Evolutionary conservation across 2,797 vertebrate species (phyloP), one percentile per base, ranked within the genome.

Genomic region (Taeniopygia guttata): DNA sequence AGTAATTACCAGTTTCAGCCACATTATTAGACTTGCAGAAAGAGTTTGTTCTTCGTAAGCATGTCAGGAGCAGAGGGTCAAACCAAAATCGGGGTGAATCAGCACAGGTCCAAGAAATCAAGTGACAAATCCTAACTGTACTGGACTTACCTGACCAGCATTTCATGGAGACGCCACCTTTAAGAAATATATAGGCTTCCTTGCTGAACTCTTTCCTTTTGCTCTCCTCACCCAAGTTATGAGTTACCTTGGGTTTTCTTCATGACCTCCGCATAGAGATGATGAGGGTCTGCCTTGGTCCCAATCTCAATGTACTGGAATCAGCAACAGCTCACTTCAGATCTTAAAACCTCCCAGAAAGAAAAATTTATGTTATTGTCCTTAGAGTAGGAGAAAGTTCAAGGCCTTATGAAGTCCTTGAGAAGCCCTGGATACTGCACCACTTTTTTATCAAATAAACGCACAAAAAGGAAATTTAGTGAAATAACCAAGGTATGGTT

Each of bases 11-110:
- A 96, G 86, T 95, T 94, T 95, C 96, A 96, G 95, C 68, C 94
- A 97, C 95, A 91, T 92, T 95, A 96, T 97, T 96, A 95, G 81
- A 96, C 67, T 94, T 94, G 91, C 85, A 95, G 96, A 97, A 89
- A 87, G 29, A 94, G 66, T 93, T 93, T 95, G 87, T 74, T 95
- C 82, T 94, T 91, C 42, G 40, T 52, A 75, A 83, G 72, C 40
- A 27, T 55, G 70, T 74, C 36, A 43, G 54, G 51, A 89, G 49
- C 32, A 83, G 75, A 94, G 70, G 45, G 56, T 64, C 80, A 83
- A 45, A 54, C 49, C 62, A 51, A 93, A 89, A 79, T 58, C 3
- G 5, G 9, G 34, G 52, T 45, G 86, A 80, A 64, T 51, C 26
- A 67, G 63, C 49, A 59, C 16, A 74, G 32, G 23, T 20, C 36